Base-by-base conservation (phyloP, 2,888 invertebrate species). In the Drosophila kuntzei region DNA sequence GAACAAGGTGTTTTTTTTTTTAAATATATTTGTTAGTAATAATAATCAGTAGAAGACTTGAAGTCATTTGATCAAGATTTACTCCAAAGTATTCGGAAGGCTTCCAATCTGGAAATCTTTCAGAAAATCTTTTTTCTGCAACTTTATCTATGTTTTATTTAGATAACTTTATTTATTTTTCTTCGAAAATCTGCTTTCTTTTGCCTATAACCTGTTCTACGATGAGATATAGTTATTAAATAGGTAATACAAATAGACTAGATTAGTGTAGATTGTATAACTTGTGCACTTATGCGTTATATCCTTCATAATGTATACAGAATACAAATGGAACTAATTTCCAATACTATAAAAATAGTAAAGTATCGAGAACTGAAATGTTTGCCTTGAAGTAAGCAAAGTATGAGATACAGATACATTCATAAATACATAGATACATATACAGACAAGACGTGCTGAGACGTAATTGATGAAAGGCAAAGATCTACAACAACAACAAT, bases 381-480 rank as follows among this genome's bases (percentile, higher is more conserved):
- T 50, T 50, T 50, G 67, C 60, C 63, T 73, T 67, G 57, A 64
- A 57, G 59, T 46, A 51, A 49, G 47, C 8, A 41, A 51, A 55
- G 47, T 37, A 41, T 20, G 11, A 22, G 43, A 46, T 43, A 34
- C 18, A 29, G 2, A 3, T 39, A 20, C 22, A 14, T 29, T 11
- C 9, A 46, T 29, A 58, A 9, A 11, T 34, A 53, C 1, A 34
- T 50, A 36, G 5, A 61, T 29, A 36, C 44, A 14, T 50, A 64
- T 20, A 50, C 47, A 44, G 43, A 22, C 34, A 18, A 57, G 49
- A 54, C 54, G 75, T 70, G 70, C 61, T 64, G 63, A 65, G 78
- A 65, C 87, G 87, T 75, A 84, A 83, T 81, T 87, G 81, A 87
- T 78, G 69, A 66, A 69, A 77, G 64, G 54, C 76, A 67, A 71